Conservation (phyloP, 2,113 vertebrate species). For the Phaethon lepturus region DNA sequence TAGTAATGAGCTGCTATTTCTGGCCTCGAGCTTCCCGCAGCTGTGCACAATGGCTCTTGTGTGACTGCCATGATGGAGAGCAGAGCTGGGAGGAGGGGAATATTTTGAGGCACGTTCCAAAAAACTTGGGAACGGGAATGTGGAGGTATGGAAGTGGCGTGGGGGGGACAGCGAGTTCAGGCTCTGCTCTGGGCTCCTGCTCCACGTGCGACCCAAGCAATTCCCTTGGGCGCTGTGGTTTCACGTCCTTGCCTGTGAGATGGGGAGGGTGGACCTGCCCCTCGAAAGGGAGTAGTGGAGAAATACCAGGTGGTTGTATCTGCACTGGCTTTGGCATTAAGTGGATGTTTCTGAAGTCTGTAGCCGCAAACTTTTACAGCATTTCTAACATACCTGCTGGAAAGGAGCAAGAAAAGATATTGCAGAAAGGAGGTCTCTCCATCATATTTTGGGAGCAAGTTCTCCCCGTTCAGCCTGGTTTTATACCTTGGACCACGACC, state of each 20-base stretch:
- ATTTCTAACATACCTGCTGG: neutral
- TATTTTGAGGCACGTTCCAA: rapidly evolving
- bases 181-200: neutral
- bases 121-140: neutral
- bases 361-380: neutral
- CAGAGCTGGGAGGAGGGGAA: neutral
- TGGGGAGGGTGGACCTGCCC: neutral
- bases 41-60: neutral
- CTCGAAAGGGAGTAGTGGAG: neutral
- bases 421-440: neutral
- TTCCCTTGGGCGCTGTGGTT: neutral
- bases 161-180: neutral
- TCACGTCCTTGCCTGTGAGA: neutral
- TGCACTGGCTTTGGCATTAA: neutral
- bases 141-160: neutral
- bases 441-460: neutral
- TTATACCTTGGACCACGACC: neutral
- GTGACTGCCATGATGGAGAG: neutral
- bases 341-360: neutral
- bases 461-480: neutral
- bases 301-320: neutral
- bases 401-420: neutral
- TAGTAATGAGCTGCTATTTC: neutral
- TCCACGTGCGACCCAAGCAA: rapidly evolving
- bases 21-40: neutral